Percentiles rank a stretch among this genome's conserved stretches.
Evolutionary conservation across 2,113 vertebrate genomes (phyloP).

Genomic region (Prolemur simus): DNA sequence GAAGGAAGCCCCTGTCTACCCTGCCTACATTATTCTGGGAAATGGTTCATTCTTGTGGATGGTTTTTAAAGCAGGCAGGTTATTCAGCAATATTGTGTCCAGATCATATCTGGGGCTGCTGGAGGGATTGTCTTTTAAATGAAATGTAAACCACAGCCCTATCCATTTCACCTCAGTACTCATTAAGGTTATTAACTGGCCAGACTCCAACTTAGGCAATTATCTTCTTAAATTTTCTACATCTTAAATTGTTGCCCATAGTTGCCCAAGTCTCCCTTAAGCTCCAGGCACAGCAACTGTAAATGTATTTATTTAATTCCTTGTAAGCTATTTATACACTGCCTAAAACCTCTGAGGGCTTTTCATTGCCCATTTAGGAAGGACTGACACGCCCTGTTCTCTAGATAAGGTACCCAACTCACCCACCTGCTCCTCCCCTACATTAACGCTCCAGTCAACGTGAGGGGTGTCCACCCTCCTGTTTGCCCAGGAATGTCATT

Average conservation of each 20-base stretch:
- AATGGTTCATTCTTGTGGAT: not conserved
- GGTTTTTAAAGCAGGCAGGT: not conserved
- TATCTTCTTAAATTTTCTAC: slow-evolving; percentile 24
- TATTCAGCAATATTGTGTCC: not conserved
- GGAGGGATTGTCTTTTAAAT: not conserved
- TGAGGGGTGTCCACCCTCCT: not conserved
- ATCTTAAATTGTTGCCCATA: slow-evolving; percentile 13
- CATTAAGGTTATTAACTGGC: slow-evolving; percentile 5
- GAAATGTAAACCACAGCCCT: not conserved
- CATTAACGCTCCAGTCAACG: not conserved
- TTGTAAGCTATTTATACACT: not conserved
- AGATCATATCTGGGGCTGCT: not conserved
- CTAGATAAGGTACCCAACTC: not conserved
- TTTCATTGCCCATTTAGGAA: not conserved
- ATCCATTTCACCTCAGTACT: not conserved
- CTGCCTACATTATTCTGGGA: not conserved
- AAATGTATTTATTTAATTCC: slow-evolving; percentile 7
- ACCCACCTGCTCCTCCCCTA: not conserved
- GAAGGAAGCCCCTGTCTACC: not conserved
- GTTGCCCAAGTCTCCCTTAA: not conserved
- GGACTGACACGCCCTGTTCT: not conserved
- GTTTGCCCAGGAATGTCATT: not conserved
- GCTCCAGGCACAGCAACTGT: not conserved
- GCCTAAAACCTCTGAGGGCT: not conserved
- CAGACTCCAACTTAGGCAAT: not conserved